A percentile compares a stretch with the other conserved stretches of the same genome.
These are phyloP conservation scores for Leptinotarsa undecemlineata DNA, from an alignment of 1,140 invertebrate genomes.

Conservation along the genomic window DNA sequence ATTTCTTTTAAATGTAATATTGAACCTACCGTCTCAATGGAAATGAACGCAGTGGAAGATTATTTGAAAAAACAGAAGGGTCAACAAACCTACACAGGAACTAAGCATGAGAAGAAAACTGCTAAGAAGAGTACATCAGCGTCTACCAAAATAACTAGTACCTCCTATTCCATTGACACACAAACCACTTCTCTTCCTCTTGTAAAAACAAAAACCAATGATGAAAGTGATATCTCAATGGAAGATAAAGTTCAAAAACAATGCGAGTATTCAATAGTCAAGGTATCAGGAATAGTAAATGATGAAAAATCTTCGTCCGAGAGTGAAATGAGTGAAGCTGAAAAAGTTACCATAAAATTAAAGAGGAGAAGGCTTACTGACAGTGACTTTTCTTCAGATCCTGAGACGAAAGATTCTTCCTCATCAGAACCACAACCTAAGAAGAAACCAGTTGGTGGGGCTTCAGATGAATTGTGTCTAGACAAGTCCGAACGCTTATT, in stretches of 20 bases:
- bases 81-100: background rate
- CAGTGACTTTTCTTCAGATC: constrained; percentile 6
- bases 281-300: too few species aligned
- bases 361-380: background rate
- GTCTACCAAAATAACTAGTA: background rate
- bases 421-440: background rate
- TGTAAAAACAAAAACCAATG: background rate
- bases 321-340: too few species aligned
- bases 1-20: constrained; percentile 31
- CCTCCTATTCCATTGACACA: too few species aligned
- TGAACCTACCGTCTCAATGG: constrained; percentile 29
- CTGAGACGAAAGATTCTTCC: background rate
- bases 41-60: constrained; percentile 32
- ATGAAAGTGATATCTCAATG: too few species aligned
- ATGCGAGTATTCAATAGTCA: too few species aligned
- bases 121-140: background rate
- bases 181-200: background rate
- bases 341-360: background rate
- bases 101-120: background rate
- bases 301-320: too few species aligned
- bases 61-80: constrained; percentile 4
- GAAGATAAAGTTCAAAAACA: too few species aligned
- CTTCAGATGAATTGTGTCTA: background rate
- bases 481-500: background rate
- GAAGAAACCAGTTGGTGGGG: background rate